Percentiles rank a stretch among this genome's conserved stretches.
These are phyloP conservation scores for Drosophila pseudoananassae DNA, from an alignment of 1,140 invertebrate species.

Conservation along the genomic window DNA sequence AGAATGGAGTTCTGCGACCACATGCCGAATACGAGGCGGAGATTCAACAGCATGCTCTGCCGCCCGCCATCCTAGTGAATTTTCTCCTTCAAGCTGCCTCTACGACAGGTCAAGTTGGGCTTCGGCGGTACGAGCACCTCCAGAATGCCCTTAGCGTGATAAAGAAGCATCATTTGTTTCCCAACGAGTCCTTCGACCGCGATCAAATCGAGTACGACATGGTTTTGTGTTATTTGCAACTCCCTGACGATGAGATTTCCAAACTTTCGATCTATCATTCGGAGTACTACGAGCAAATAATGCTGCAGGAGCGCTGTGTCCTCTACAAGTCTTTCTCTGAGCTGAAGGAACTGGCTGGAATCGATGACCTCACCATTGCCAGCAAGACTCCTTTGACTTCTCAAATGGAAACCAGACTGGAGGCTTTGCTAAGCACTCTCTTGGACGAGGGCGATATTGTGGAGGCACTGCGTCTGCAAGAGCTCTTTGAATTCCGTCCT, in stretches of 20 bases:
- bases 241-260: conserved; percentile 17
- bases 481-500: conserved; percentile 84
- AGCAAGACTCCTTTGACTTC: conserved; percentile 46
- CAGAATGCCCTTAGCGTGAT: conserved; percentile 73
- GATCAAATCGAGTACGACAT: conserved; percentile 83
- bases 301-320: conserved; percentile 75
- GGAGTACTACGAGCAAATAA: conserved; percentile 81
- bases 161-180: conserved; percentile 76
- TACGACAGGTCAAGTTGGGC: conserved; percentile 3
- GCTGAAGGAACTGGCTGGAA: conserved; percentile 77
- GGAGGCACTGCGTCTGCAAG: conserved; percentile 84
- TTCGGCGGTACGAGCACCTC: conserved; percentile 62
- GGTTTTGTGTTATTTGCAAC: conserved; percentile 68
- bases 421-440: conserved; percentile 68
- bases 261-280: conserved; percentile 68
- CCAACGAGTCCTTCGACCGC: conserved; percentile 78
- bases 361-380: conserved; percentile 74
- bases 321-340: conserved; percentile 80
- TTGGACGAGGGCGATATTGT: conserved; percentile 83
- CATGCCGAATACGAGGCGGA: conserved; percentile 71
- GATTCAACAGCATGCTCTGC: conserved; percentile 62
- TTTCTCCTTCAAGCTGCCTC: conserved; percentile 70
- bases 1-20: conserved; percentile 42
- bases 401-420: conserved; percentile 62
- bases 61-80: conserved; percentile 73